Evolutionary conservation across 2,888 invertebrate species (phyloP), one percentile per base, ranked within the genome.

Genomic region (Hyposoter dolosus): DNA sequence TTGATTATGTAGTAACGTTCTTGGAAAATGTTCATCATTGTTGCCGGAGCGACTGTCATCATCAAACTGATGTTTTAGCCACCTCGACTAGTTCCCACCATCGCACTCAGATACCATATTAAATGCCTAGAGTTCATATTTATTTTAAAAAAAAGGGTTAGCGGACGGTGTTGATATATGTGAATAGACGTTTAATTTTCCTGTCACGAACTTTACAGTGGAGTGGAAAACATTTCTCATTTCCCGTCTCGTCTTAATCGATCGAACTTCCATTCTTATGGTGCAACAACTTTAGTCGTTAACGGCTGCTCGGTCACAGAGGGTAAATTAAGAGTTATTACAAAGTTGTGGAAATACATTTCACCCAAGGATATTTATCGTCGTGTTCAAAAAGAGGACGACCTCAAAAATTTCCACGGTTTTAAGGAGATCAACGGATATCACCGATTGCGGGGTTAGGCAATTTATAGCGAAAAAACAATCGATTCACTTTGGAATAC

Each of bases 1-100:
- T 82, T 82, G 56, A 85, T 85, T 74, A 63, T 81, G 60, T 82
- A 84, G 77, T 81, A 84, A 15, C 84, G 81, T 19, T 47, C 40
- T n/a, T 81, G 47, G 68, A 81, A 84, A 28, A 72, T 60, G 17
- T 82, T 19, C 81, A 56, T 47, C 77, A 77, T 68, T 63, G 60
- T 74, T 47, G 45, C 43, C 43, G 28, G 69, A 35, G 23, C 47
- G 35, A 19, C 23, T 23, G 47, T 40, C 68, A 74, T 23, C 68
- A 47, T 15, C 3, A 72, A 66, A 72, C 15, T 56, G 81, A 77
- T 56, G 56, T 32, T 74, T 60, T 15, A 43, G 40, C 28, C 17
- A 17, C 40, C 32, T 60, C 10, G 9, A n/a, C 68, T 40, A 17
- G 17, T 5, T 68, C 12, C 56, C 12, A 28, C 45, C 40, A 4